Conservation (phyloP, 2,888 invertebrate species). For the Heliconius ismenius region DNA sequence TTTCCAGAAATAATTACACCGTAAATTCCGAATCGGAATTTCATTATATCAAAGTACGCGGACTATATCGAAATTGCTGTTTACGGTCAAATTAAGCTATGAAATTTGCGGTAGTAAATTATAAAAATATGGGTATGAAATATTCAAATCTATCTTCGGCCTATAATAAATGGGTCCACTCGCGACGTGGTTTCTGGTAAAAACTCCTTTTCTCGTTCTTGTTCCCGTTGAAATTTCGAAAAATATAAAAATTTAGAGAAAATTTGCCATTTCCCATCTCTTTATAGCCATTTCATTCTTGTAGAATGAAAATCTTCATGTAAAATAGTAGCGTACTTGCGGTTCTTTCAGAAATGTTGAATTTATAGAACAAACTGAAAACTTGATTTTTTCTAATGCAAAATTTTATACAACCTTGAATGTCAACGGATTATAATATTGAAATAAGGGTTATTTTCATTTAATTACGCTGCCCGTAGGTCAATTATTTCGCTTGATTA, state of each 20-base stretch:
- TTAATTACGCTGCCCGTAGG: slow-evolving; percentile 49
- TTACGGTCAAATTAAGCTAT: background rate
- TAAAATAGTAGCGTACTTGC: no score
- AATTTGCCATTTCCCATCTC: no score
- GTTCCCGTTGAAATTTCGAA: background rate
- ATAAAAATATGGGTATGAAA: background rate
- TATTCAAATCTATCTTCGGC: background rate
- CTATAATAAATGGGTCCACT: background rate
- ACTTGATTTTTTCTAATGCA: background rate
- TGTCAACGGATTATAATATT: slow-evolving; percentile 4
- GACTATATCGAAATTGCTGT: slow-evolving; percentile 2
- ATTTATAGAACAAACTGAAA: background rate
- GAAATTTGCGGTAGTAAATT: background rate
- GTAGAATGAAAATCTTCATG: no score
- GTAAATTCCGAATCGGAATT: background rate
- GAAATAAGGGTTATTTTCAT: slow-evolving; percentile 46
- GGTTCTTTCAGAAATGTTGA: no score
- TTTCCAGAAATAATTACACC: background rate
- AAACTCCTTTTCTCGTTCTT: background rate
- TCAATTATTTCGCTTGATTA: slow-evolving; percentile 57
- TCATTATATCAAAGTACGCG: slow-evolving; percentile 2
- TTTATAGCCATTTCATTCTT: no score
- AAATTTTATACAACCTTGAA: background rate
- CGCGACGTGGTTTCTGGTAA: background rate
- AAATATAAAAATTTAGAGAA: no score